These are phyloP conservation scores for Acanthococcus lagerstroemiae DNA, from an alignment of 2,888 invertebrate species.

Conservation along the genomic window DNA sequence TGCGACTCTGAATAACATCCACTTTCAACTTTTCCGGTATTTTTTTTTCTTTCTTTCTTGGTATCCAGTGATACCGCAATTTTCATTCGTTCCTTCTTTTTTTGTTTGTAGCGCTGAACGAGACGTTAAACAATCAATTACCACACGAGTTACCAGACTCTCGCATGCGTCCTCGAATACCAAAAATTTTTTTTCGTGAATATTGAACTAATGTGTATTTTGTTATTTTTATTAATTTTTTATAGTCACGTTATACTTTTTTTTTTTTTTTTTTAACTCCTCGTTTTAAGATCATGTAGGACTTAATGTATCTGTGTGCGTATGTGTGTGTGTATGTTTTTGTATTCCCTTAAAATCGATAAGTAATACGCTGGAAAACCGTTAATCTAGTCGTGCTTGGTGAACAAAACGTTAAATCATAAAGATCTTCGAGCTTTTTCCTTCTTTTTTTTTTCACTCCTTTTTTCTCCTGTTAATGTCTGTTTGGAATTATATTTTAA, in stretches of 20 bases:
- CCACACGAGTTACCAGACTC: slow-evolving; percentile 29
- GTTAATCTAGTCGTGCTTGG: slow-evolving; percentile 29
- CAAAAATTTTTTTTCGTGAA: slow-evolving; percentile 23
- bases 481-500: too few species aligned
- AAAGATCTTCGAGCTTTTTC: slow-evolving; percentile 21
- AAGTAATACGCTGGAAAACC: slow-evolving; percentile 21
- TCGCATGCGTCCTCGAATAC: slow-evolving; percentile 25
- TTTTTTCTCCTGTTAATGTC: too few species aligned
- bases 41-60: slow-evolving; percentile 19
- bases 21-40: too few species aligned
- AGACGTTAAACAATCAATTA: slow-evolving; percentile 28
- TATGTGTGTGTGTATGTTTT: slow-evolving; percentile 22
- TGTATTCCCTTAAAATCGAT: slow-evolving; percentile 19
- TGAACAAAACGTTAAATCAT: slow-evolving; percentile 16
- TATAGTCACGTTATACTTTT: slow-evolving; percentile 27
- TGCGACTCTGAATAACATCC: neutral
- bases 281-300: too few species aligned
- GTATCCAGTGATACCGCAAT: slow-evolving; percentile 12
- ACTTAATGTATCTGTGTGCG: too few species aligned
- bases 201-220: slow-evolving; percentile 13
- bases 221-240: slow-evolving; percentile 28
- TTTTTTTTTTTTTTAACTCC: too few species aligned
- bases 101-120: slow-evolving; percentile 18
- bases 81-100: slow-evolving; percentile 17
- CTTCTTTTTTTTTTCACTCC: neutral